phyloP scores from a whole-genome alignment of 2,113 vertebrate species.

The Irena cyanogastra region DNA sequence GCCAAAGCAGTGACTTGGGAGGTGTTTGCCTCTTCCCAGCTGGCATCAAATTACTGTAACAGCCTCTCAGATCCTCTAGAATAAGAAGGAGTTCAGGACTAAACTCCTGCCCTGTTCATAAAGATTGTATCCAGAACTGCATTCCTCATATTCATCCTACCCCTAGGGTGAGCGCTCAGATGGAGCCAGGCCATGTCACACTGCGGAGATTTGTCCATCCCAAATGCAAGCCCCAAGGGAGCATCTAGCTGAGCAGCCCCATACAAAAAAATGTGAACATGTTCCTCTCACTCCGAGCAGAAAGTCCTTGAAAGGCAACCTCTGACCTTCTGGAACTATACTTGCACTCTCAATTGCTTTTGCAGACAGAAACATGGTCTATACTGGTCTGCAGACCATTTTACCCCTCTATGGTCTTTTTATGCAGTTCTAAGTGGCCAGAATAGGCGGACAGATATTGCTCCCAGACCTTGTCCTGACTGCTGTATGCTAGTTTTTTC shows the following conservation, averaged over 20 bases:
- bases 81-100: background rate
- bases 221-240: accelerated
- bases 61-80: background rate
- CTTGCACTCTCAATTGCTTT: background rate
- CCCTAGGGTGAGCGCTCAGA: background rate
- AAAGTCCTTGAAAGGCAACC: background rate
- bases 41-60: slow-evolving; percentile 7
- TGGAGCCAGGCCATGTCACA: accelerated
- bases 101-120: accelerated
- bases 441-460: background rate
- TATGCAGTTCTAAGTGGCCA: background rate
- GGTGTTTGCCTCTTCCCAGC: slow-evolving; percentile 30
- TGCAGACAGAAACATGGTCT: background rate
- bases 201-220: background rate
- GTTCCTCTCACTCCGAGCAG: background rate
- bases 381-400: background rate
- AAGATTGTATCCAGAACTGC: background rate
- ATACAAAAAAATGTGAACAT: background rate
- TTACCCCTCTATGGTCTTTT: background rate
- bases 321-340: background rate
- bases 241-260: background rate
- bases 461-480: background rate
- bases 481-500: background rate
- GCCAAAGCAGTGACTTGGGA: slow-evolving; percentile 27
- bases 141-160: background rate